These are phyloP conservation scores for Lochmaea crataegi DNA, from an alignment of 2,888 invertebrate species.

Conservation along the genomic window DNA sequence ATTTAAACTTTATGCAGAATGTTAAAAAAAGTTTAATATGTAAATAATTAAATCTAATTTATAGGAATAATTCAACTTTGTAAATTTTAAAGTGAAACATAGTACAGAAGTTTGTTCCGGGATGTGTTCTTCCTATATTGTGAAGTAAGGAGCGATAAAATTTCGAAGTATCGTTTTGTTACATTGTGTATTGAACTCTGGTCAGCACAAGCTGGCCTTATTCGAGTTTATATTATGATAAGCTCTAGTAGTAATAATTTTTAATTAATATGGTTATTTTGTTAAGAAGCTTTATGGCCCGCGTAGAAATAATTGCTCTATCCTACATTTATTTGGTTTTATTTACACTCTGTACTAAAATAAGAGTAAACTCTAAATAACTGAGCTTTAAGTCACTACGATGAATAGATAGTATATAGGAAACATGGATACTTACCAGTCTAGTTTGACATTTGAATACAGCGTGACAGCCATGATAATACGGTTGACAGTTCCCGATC, in stretches of 20 bases:
- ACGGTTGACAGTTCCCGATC: constrained; percentile 46
- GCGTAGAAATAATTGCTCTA: background rate
- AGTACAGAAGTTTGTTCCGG: no score
- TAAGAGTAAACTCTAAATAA: background rate
- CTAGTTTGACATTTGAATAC: constrained; percentile 63
- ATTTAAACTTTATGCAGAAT: background rate
- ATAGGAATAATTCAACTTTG: no score
- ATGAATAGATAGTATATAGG: background rate
- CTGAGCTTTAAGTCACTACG: background rate
- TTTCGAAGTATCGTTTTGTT: no score
- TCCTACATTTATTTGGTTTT: background rate
- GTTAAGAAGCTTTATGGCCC: background rate
- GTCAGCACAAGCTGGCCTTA: no score
- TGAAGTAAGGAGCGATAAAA: no score
- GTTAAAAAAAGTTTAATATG: no score
- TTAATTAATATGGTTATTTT: background rate
- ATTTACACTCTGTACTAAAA: background rate
- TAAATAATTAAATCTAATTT: no score
- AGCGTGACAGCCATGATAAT: constrained; percentile 63
- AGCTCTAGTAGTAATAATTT: no score
- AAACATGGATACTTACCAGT: constrained; percentile 59
- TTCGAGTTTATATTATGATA: no score
- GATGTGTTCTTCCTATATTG: no score
- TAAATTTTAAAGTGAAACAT: no score
- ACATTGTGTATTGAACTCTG: no score